Percentiles rank a stretch among this genome's conserved stretches.
Evolutionary conservation across 2,797 vertebrate species (phyloP).

Genomic region (Poeciliopsis infans): DNA sequence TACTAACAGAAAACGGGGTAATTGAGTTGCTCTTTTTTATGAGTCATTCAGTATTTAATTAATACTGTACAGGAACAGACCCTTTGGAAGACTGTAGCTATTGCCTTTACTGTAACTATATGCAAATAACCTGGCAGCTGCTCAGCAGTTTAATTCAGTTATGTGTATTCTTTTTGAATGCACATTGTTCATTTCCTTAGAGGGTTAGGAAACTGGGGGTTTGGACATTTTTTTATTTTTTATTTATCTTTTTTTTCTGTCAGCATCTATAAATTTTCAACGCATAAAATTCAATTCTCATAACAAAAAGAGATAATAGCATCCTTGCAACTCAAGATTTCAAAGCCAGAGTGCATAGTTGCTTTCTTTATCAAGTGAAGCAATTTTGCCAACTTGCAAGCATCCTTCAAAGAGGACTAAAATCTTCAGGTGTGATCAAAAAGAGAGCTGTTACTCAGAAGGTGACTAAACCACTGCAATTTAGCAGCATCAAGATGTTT

Average conservation of each 20-base stretch:
- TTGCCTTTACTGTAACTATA: not conserved
- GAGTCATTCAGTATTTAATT: not conserved
- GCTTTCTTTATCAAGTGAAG: conserved; percentile 27
- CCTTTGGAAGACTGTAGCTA: not conserved
- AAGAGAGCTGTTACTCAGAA: not conserved
- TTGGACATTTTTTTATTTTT: not conserved
- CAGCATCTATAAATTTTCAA: conserved; percentile 4
- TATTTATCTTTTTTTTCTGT: not conserved
- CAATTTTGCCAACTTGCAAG: conserved; percentile 12
- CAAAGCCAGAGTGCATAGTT: conserved; percentile 25
- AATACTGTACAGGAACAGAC: not conserved
- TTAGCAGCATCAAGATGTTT: not conserved
- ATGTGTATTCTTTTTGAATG: not conserved
- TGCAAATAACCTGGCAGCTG: not conserved
- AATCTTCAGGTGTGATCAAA: conserved; percentile 13
- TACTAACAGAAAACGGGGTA: not conserved
- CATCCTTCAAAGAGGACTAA: conserved; percentile 11
- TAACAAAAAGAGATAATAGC: conserved; percentile 12
- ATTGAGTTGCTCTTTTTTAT: not conserved
- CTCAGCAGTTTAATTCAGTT: not conserved
- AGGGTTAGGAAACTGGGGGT: not conserved
- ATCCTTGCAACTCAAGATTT: conserved; percentile 36
- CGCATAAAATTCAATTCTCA: conserved; percentile 8
- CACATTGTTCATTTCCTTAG: not conserved
- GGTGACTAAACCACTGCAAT: not conserved